These are phyloP conservation scores for Trachelus tabidus DNA, from an alignment of 2,888 invertebrate genomes.

Conservation along the genomic window DNA sequence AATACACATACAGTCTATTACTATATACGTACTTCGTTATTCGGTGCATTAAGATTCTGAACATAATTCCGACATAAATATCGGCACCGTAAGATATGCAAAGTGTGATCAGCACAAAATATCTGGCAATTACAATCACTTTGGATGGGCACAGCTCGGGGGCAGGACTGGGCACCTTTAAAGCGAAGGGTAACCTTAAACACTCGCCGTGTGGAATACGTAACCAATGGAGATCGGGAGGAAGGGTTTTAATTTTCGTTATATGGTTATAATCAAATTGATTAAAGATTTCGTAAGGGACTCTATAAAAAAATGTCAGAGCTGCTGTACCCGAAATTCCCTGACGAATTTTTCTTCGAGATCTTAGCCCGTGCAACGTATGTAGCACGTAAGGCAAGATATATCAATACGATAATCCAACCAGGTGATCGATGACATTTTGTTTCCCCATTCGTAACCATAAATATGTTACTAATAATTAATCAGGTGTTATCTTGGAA, in stretches of 20 bases:
- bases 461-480: slow-evolving; percentile 30
- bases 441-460: slow-evolving; percentile 24
- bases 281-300: not conserved
- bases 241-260: not conserved
- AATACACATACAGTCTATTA: not conserved
- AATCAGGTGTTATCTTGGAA: slow-evolving; percentile 21
- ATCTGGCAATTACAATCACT: slow-evolving; percentile 49
- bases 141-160: slow-evolving; percentile 31
- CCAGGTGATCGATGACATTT: slow-evolving; percentile 30
- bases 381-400: slow-evolving; percentile 22
- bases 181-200: not conserved
- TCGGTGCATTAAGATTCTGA: slow-evolving; percentile 42
- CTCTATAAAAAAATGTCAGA: not conserved
- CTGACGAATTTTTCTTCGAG: not conserved
- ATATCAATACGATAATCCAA: slow-evolving; percentile 28
- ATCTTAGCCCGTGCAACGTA: not conserved
- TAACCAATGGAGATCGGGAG: not conserved
- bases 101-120: slow-evolving; percentile 46
- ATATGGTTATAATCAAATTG: not conserved
- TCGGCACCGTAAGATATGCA: slow-evolving; percentile 42
- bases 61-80: slow-evolving; percentile 50
- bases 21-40: not conserved
- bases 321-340: not conserved
- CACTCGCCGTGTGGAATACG: not conserved
- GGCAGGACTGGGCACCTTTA: slow-evolving; percentile 9